These are phyloP conservation scores for Leptinotarsa peninsularis DNA, from an alignment of 2,888 invertebrate species.

Conservation along the genomic window DNA sequence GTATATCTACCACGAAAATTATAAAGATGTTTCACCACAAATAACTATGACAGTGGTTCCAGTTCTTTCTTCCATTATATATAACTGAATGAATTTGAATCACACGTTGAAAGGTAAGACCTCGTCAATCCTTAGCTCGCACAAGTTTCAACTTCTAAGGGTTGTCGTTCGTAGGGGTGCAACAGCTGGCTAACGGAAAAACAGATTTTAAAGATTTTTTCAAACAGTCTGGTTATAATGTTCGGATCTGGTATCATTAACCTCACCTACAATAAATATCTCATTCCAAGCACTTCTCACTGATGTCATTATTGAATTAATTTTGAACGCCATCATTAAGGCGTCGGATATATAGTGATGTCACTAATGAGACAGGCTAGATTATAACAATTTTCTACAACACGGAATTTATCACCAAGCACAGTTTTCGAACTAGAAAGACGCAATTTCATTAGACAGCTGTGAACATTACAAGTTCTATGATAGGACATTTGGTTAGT, in stretches of 20 bases:
- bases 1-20: too few species aligned
- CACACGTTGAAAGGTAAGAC: too few species aligned
- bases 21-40: too few species aligned
- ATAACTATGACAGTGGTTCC: too few species aligned
- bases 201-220: too few species aligned
- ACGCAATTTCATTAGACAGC: background rate
- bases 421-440: background rate
- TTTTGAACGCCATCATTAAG: background rate
- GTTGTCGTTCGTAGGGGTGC: too few species aligned
- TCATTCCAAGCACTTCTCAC: background rate
- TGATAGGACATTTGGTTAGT: background rate
- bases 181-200: too few species aligned
- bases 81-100: background rate
- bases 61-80: background rate
- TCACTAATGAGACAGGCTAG: background rate
- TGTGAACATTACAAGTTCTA: slow-evolving; percentile 1
- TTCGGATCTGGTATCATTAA: background rate
- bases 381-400: background rate
- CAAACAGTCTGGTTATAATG: too few species aligned
- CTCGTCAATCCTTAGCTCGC: too few species aligned
- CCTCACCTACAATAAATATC: background rate
- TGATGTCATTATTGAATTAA: background rate
- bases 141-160: too few species aligned
- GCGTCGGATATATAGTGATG: background rate
- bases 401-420: background rate